These are phyloP conservation scores for Stictonetta naevosa DNA, from an alignment of 2,113 vertebrate species.

Conservation along the genomic window DNA sequence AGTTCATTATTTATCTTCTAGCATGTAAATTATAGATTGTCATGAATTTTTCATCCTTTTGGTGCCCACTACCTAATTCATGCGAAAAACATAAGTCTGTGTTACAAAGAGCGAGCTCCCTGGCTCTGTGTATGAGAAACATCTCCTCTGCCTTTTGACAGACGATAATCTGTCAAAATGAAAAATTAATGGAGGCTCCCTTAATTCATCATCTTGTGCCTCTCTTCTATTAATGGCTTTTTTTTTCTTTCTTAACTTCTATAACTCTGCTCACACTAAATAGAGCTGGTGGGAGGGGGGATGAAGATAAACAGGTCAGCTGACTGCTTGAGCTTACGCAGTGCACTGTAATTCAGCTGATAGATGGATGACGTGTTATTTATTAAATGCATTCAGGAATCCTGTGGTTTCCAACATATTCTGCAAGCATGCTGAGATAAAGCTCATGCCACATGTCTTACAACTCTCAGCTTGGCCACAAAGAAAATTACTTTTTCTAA, in stretches of 20 bases:
- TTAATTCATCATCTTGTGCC: constrained; percentile 85
- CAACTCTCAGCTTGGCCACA: background rate
- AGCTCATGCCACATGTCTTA: background rate
- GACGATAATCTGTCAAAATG: constrained; percentile 87
- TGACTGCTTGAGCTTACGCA: constrained; percentile 44
- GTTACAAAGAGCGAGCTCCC: constrained; percentile 76
- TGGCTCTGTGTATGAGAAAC: constrained; percentile 72
- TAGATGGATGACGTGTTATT: constrained; percentile 57
- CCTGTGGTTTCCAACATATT: constrained; percentile 33
- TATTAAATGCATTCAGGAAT: constrained; percentile 32
- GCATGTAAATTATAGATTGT: constrained; percentile 85
- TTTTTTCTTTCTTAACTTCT: constrained; percentile 19
- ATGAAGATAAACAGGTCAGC: constrained; percentile 69
- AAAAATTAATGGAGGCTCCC: constrained; percentile 84
- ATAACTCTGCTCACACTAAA: constrained; percentile 44
- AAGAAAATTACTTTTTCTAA: constrained; percentile 30
- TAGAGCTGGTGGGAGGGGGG: constrained; percentile 31
- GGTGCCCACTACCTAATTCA: constrained; percentile 81
- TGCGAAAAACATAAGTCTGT: constrained; percentile 71
- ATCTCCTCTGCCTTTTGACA: constrained; percentile 79
- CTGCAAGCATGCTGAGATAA: constrained; percentile 19
- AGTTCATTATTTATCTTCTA: constrained; percentile 85
- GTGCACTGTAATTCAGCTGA: constrained; percentile 32
- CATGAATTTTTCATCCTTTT: constrained; percentile 85
- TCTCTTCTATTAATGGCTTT: constrained; percentile 77